Conservation (phyloP, 2,797 vertebrate genomes). For the Argya squamiceps region DNA sequence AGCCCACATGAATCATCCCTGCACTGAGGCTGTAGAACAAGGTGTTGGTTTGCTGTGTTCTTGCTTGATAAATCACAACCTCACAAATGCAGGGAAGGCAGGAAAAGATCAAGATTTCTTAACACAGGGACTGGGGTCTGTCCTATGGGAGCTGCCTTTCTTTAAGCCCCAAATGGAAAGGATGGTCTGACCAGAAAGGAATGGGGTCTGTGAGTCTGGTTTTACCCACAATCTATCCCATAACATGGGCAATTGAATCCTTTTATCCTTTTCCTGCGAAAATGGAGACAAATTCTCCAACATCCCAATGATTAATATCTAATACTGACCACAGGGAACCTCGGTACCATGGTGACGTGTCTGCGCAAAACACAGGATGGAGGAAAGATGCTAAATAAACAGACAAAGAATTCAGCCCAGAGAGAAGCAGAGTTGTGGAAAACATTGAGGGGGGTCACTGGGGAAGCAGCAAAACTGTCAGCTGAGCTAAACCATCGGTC, state of each 20-base stretch:
- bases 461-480: not conserved
- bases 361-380: not conserved
- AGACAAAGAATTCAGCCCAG: not conserved
- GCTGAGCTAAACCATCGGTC: not conserved
- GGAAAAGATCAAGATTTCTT: not conserved
- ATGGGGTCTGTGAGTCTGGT: no score
- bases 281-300: not conserved
- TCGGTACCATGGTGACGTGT: not conserved
- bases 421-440: not conserved
- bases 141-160: not conserved
- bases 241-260: not conserved
- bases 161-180: not conserved
- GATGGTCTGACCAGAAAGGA: not conserved
- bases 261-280: not conserved
- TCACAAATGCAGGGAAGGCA: not conserved
- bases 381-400: not conserved
- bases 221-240: not conserved
- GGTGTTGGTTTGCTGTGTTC: not conserved
- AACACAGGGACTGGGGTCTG: not conserved
- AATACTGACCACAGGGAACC: not conserved
- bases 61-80: not conserved
- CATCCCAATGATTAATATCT: not conserved
- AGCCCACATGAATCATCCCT: not conserved
- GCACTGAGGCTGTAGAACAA: not conserved
- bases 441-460: not conserved